Conservation (phyloP, 1,140 invertebrate species). For the Amyelois transitella region DNA sequence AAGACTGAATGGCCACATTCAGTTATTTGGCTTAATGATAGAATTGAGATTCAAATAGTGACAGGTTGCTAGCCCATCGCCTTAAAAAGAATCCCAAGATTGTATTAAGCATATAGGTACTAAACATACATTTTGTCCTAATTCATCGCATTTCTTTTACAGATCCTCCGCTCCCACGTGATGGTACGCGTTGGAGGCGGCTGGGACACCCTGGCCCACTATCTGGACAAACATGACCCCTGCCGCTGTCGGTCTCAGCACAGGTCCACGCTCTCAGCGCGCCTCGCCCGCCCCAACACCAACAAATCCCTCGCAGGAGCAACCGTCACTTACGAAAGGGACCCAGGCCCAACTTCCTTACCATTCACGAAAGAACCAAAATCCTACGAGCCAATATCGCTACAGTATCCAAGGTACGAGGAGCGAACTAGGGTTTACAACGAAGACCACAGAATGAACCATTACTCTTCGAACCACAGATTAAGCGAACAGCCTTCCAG, state of each 20-base stretch:
- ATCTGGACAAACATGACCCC: constrained; percentile 97
- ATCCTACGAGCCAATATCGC: constrained; percentile 64
- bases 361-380: constrained; percentile 53
- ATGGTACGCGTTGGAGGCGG: constrained; percentile 98
- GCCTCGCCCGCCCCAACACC: constrained; percentile 77
- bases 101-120: too few species aligned
- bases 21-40: too few species aligned
- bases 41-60: too few species aligned
- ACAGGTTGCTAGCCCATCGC: too few species aligned
- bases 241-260: constrained; percentile 89
- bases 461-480: constrained; percentile 47
- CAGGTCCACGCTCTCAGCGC: constrained; percentile 77
- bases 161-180: constrained; percentile 96
- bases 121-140: too few species aligned
- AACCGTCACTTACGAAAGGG: constrained; percentile 87
- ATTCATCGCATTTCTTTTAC: constrained; percentile 23
- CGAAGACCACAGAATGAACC: constrained; percentile 44
- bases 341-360: constrained; percentile 62
- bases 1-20: too few species aligned
- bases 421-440: constrained; percentile 39
- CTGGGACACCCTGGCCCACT: constrained; percentile 97
- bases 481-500: constrained; percentile 48
- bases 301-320: constrained; percentile 80
- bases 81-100: too few species aligned
- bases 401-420: constrained; percentile 45